phyloP scores from a whole-genome alignment of 2,113 vertebrate genomes.

The Irena cyanogastra region DNA sequence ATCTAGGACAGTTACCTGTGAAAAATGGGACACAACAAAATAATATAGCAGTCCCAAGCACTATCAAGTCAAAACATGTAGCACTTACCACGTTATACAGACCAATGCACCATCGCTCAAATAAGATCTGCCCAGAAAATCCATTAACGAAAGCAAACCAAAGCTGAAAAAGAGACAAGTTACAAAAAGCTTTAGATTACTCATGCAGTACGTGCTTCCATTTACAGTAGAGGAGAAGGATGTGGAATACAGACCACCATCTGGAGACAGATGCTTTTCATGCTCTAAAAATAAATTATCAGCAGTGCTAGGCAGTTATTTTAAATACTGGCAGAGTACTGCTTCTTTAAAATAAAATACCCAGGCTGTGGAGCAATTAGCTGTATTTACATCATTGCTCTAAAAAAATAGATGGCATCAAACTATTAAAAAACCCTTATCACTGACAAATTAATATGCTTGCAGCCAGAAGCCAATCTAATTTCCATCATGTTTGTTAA shows the following conservation, averaged over 20 bases:
- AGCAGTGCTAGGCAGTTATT: not conserved
- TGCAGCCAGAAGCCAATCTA: not conserved
- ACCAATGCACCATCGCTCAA: slow-evolving; percentile 98
- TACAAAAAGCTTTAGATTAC: slow-evolving; percentile 68
- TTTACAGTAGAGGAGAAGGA: not conserved
- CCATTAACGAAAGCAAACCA: slow-evolving; percentile 99
- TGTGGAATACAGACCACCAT: slow-evolving; percentile 45
- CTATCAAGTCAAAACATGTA: not conserved
- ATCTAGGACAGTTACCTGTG: slow-evolving; percentile 19
- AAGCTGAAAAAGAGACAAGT: slow-evolving; percentile 82
- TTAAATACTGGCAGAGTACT: not conserved
- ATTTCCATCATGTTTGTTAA: not conserved
- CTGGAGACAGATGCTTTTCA: slow-evolving; percentile 57
- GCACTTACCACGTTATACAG: slow-evolving; percentile 97
- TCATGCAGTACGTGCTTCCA: slow-evolving; percentile 47
- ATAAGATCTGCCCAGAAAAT: slow-evolving; percentile 98
- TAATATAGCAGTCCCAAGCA: not conserved
- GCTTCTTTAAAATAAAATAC: not conserved
- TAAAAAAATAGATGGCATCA: not conserved
- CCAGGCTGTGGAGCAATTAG: not conserved
- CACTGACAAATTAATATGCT: not conserved
- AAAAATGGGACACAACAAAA: slow-evolving; percentile 30
- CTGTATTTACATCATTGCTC: not conserved
- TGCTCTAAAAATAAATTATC: not conserved
- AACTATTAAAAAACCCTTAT: not conserved